These are phyloP conservation scores for Bathybates hornii DNA, from an alignment of 2,113 vertebrate genomes.

Conservation along the genomic window DNA sequence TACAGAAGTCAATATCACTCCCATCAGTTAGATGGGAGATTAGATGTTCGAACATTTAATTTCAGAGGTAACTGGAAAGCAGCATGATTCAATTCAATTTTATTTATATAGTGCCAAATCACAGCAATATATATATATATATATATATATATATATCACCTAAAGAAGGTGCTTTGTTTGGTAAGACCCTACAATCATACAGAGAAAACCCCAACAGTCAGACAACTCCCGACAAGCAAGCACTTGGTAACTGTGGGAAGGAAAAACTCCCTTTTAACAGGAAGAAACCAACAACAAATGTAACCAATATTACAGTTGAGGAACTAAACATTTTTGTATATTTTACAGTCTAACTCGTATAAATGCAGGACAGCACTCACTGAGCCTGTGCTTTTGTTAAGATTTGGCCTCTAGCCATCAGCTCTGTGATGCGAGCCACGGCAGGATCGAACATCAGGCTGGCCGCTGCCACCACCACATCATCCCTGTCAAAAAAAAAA, in stretches of 20 bases:
- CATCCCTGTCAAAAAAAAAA: constrained; percentile 60
- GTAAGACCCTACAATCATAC: not conserved
- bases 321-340: not conserved
- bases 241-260: not conserved
- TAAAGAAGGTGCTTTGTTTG: not conserved
- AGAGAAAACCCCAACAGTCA: not conserved
- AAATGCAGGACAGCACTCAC: constrained; percentile 65
- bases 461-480: constrained; percentile 78
- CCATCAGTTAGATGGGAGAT: not conserved
- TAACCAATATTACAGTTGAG: not conserved
- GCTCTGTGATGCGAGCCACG: constrained; percentile 76
- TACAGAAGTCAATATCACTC: not conserved
- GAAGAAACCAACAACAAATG: not conserved
- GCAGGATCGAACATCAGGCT: constrained; percentile 83
- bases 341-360: not conserved
- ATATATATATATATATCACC: not conserved
- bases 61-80: not conserved
- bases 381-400: constrained; percentile 79
- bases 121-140: not conserved
- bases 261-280: not conserved
- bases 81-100: not conserved
- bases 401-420: constrained; percentile 68
- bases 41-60: not conserved
- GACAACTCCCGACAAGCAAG: not conserved
- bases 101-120: not conserved